Evolutionary conservation across 2,797 vertebrate genomes (phyloP).

Genomic region (Microctenopoma steveboyesi): DNA sequence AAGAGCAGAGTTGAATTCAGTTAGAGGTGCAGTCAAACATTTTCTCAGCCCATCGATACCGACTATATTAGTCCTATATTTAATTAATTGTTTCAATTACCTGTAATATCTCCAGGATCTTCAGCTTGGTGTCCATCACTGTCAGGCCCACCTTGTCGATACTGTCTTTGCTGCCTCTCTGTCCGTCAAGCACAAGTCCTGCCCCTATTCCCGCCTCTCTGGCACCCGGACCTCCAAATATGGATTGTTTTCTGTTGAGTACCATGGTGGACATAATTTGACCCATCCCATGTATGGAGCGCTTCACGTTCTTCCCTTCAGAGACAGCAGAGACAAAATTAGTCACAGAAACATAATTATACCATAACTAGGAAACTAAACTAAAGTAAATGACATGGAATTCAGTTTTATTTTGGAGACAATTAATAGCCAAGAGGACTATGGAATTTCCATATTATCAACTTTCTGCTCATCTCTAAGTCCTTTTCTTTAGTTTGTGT

Average conservation of each 20-base stretch:
- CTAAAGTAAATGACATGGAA: too few relatives aligned
- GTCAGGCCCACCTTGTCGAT: conserved; percentile 92
- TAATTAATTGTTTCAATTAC: conserved; percentile 60
- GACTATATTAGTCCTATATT: too few relatives aligned
- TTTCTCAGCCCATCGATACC: not conserved
- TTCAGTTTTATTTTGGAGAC: too few relatives aligned
- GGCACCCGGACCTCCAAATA: conserved; percentile 84
- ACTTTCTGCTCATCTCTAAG: too few relatives aligned
- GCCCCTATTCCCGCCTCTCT: conserved; percentile 54
- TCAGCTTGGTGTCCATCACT: conserved; percentile 99
- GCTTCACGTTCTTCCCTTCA: conserved; percentile 92
- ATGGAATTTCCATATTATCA: too few relatives aligned
- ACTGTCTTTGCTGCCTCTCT: conserved; percentile 87
- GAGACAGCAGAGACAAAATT: not conserved
- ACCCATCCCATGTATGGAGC: conserved; percentile 96
- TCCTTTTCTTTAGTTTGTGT: too few relatives aligned
- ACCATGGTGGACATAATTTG: conserved; percentile 99
- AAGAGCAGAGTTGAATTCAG: not conserved
- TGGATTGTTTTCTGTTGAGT: conserved; percentile 92
- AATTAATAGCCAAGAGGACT: too few relatives aligned
- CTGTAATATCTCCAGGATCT: conserved; percentile 97
- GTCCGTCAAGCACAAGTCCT: conserved; percentile 78
- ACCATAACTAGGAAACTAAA: too few relatives aligned
- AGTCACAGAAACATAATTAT: too few relatives aligned
- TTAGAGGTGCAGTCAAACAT: not conserved